These are phyloP conservation scores for Meiosimyza platycephala DNA, from an alignment of 2,888 invertebrate species.

Conservation along the genomic window DNA sequence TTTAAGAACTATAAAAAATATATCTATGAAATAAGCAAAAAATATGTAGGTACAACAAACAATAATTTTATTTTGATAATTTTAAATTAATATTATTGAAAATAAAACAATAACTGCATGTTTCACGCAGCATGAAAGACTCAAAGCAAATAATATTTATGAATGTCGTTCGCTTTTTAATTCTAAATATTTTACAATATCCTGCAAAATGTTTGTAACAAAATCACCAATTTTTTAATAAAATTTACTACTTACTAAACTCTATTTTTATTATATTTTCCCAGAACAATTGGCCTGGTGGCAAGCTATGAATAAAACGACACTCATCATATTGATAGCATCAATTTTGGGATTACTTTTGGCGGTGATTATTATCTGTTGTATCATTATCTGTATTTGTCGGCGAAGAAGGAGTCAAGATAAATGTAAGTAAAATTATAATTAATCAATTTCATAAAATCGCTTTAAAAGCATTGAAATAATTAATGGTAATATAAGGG, in stretches of 20 bases:
- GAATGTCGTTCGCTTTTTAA: not conserved
- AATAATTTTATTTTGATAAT: no score
- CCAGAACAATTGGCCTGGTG: conserved; percentile 84
- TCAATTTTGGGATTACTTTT: conserved; percentile 76
- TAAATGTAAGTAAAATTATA: conserved; percentile 65
- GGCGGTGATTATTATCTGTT: conserved; percentile 83
- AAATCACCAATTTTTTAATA: no score
- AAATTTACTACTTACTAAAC: no score
- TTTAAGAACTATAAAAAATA: no score
- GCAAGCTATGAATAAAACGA: conserved; percentile 81
- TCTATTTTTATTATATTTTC: conserved; percentile 17
- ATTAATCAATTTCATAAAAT: conserved; percentile 10
- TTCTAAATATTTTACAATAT: no score
- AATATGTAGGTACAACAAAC: no score
- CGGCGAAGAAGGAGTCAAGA: conserved; percentile 76
- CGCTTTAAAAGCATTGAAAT: conserved; percentile 3
- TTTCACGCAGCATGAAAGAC: no score
- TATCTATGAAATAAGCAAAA: no score
- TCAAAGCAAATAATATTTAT: no score
- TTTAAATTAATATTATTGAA: no score
- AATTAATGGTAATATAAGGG: conserved; percentile 41
- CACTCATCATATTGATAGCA: conserved; percentile 79
- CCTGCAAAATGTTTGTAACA: no score
- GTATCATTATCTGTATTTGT: conserved; percentile 88
- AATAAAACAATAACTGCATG: no score